Base-by-base conservation (phyloP, 2,888 invertebrate species). In the Tillus elongatus region DNA sequence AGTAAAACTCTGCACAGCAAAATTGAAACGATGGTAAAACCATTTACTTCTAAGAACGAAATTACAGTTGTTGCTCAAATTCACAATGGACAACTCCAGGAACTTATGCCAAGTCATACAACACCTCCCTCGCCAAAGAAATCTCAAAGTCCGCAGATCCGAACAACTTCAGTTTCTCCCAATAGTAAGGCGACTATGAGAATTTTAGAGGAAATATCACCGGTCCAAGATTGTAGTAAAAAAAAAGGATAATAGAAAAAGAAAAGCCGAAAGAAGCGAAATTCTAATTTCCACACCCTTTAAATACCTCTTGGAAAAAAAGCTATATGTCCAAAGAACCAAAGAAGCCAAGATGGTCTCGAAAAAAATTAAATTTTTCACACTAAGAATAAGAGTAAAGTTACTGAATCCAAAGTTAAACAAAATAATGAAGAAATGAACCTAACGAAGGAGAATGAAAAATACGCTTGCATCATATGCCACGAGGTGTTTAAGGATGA, bases 111-210 rank as follows among this genome's bases (percentile, higher is more conserved):
- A 8, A 6, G 9, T 19, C 6, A 19, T 8, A 19, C 24, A 19
- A 6, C 24, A 19, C 24, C 24, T 19, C 24, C 24, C 9, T 19
- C 24, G 24, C 24, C 24, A 19, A 19, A 19, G 24, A 19, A 19
- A 19, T n/a, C n/a, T n/a, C n/a, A n/a, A n/a, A n/a, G n/a, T n/a
- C n/a, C n/a, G n/a, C n/a, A n/a, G n/a, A n/a, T n/a, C 24, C 24
- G 9, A 8, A 6, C 24, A 19, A 8, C 24, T 9, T 19, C 9
- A 19, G 6, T 19, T 19, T 19, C 24, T 19, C 24, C 24, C 6
- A 9, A 19, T 8, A 8, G 6, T 19, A 19, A 19, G 9, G 24
- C 24, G 24, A 9, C 24, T 19, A 8, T 19, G 6, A 8, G 24
- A 8, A 19, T 19, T 19, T 19, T 8, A n/a, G n/a, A n/a, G n/a